These are phyloP conservation scores for Rhinichthys klamathensis DNA, from an alignment of 2,113 vertebrate genomes.

Conservation along the genomic window DNA sequence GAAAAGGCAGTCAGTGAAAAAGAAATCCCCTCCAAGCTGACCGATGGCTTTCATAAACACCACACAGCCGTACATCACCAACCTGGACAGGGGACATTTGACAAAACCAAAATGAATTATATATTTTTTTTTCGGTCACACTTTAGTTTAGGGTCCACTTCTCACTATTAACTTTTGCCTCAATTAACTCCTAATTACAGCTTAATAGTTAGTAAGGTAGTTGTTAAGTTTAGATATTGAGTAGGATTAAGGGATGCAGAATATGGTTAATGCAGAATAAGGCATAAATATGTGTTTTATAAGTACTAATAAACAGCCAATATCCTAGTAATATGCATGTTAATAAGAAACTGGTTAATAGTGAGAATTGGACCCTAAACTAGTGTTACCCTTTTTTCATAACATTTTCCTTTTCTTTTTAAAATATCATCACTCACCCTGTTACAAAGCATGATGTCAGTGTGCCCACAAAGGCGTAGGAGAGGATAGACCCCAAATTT, in stretches of 20 bases:
- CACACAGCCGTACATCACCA: constrained; percentile 91
- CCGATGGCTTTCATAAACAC: constrained; percentile 90
- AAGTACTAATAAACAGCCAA: no score
- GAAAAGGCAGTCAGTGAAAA: constrained; percentile 95
- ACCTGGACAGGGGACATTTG: constrained; percentile 69
- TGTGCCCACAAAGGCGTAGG: constrained; percentile 94
- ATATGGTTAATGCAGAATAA: no score
- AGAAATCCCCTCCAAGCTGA: constrained; percentile 91
- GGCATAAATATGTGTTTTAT: no score
- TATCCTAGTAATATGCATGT: no score
- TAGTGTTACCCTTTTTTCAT: not conserved
- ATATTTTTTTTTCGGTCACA: not conserved
- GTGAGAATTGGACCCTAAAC: no score
- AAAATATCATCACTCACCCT: constrained; percentile 79
- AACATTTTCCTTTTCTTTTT: not conserved
- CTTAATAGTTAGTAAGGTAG: no score
- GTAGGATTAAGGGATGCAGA: no score
- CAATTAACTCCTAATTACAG: no score
- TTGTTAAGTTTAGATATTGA: no score
- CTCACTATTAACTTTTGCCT: no score
- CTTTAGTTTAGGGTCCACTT: no score
- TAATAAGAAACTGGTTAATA: no score
- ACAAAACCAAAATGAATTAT: not conserved
- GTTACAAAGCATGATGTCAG: constrained; percentile 92
- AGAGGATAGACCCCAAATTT: constrained; percentile 94